phyloP scores from a whole-genome alignment of 2,113 vertebrate species.

The Nipponia nippon region DNA sequence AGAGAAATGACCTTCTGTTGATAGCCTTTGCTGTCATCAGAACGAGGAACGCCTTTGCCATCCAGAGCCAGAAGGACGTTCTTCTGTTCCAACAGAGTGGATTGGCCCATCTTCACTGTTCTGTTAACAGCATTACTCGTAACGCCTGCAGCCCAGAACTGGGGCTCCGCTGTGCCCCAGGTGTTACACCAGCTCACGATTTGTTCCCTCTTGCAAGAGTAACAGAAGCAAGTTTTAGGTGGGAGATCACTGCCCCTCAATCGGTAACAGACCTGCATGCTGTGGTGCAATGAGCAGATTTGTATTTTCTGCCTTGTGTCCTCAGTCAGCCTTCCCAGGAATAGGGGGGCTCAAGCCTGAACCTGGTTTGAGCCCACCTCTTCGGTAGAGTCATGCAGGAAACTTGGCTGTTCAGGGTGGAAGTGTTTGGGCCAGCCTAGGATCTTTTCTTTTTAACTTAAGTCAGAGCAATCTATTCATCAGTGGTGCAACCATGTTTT shows the following conservation, averaged over 20 bases:
- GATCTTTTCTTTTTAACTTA: not conserved
- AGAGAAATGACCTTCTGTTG: not conserved
- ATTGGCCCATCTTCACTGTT: no score
- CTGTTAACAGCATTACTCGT: rapidly evolving
- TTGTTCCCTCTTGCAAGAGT: not conserved
- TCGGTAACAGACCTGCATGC: not conserved
- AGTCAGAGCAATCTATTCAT: not conserved
- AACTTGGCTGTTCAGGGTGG: not conserved
- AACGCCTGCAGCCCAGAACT: not conserved
- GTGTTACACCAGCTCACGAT: not conserved
- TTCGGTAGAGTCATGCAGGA: not conserved
- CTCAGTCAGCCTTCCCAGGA: not conserved
- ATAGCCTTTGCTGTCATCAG: not conserved
- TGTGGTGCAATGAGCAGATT: not conserved
- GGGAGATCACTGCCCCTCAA: no score
- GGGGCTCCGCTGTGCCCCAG: not conserved
- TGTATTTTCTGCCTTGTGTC: not conserved
- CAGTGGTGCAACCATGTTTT: not conserved
- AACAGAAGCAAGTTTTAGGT: not conserved
- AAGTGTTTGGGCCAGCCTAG: not conserved
- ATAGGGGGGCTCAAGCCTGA: not conserved
- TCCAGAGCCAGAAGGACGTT: not conserved
- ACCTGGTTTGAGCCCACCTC: not conserved
- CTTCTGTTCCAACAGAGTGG: not conserved
- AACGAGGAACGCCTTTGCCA: not conserved